A percentile compares a stretch with the other conserved stretches of the same genome.
phyloP scores from a whole-genome alignment of 2,113 vertebrate species.

The Alouatta palliata region DNA sequence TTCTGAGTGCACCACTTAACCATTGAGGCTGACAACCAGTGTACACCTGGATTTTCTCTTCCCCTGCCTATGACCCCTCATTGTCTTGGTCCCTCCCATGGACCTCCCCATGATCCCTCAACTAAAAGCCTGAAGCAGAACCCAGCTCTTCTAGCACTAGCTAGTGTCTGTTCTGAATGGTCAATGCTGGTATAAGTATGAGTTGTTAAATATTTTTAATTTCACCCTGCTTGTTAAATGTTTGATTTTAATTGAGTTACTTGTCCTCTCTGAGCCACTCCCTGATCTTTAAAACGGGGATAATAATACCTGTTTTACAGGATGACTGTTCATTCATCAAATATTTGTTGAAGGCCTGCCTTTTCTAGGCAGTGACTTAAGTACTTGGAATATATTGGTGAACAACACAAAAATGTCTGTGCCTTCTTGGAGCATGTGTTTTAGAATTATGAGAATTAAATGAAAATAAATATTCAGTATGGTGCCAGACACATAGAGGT shows the following conservation, averaged over 20 bases:
- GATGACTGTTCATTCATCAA: slow-evolving; percentile 26
- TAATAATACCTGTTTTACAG: slow-evolving; percentile 42
- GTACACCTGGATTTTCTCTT: background rate
- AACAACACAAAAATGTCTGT: background rate
- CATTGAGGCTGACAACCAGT: background rate
- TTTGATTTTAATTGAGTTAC: slow-evolving; percentile 30
- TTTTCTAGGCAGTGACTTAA: background rate
- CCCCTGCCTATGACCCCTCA: too few relatives aligned
- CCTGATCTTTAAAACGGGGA: slow-evolving; percentile 31
- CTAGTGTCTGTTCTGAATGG: background rate
- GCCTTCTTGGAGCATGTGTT: background rate
- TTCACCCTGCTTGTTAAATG: background rate
- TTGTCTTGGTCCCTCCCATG: background rate
- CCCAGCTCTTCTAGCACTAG: background rate
- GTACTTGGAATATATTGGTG: background rate
- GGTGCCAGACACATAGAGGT: background rate
- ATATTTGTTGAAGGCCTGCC: slow-evolving; percentile 4
- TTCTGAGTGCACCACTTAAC: background rate
- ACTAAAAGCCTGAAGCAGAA: background rate
- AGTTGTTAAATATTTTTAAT: slow-evolving; percentile 12
- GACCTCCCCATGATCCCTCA: background rate
- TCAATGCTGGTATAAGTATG: background rate
- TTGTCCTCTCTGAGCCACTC: slow-evolving; percentile 48
- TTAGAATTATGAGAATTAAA: background rate
- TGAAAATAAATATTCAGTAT: background rate